Base-by-base conservation (phyloP, 2,888 invertebrate genomes). In the Agrypnus murinus region DNA sequence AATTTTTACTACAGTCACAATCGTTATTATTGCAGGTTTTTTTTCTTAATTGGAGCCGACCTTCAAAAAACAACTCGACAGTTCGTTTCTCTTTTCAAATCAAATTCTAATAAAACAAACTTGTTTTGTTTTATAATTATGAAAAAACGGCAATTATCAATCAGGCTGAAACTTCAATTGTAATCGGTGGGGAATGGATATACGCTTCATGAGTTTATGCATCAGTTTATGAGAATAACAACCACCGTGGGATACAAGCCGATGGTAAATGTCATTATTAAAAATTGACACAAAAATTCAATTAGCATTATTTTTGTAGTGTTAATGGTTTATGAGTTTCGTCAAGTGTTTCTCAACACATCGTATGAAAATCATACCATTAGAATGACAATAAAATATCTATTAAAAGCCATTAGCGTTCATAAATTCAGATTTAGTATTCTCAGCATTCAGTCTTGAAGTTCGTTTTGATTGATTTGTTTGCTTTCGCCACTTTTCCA, bases 251-350 rank as follows among this genome's bases (percentile, higher is more conserved):
- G 45, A 45, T 10, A 60, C n/a, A 60, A 43, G 32, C 10, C 59
- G 45, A 14, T 15, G 31, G 45, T 32, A 14, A 25, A 25, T 14
- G 14, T 5, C 25, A 3, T 25, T 14, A 55, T 53, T 65, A 25
- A 32, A 38, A 38, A 31, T 9, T 14, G 15, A 68, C 68, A 68
- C 62, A 50, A 62, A 68, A 68, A 68, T 62, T 68, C 68, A 68
- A 68, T 68, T 68, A 63, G 55, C 64, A 48, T 55, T 46, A 60
- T 66, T 50, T 25, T 48, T 59, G 66, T 59, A 60, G 12, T 19
- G 43, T 45, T 53, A 68, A 68, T 62, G 32, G 62, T 68, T 68
- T 63, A 65, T 58, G 55, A 60, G 63, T 57, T 68, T 45, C 45
- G n/a, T 50, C 17, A 53, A 31, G 32, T 34, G 45, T 40, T 55